These are phyloP conservation scores for Lasioglossum figueresi DNA, from an alignment of 2,888 invertebrate species.

Conservation along the genomic window DNA sequence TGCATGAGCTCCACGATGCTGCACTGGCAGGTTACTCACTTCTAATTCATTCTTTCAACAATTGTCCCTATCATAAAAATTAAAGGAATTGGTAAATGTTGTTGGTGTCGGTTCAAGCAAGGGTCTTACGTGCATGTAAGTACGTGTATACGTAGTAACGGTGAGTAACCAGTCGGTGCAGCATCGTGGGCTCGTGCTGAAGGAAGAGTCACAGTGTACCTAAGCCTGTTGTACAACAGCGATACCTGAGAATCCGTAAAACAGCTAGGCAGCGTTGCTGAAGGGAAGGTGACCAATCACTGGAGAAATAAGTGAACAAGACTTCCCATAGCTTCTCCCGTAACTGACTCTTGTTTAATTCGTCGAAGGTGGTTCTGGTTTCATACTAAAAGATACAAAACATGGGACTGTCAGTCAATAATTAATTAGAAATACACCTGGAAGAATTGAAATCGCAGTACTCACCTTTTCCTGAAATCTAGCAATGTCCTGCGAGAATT, in stretches of 20 bases:
- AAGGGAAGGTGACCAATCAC: slow-evolving; percentile 83
- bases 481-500: slow-evolving; percentile 75
- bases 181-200: too few species aligned
- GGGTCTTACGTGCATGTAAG: too few species aligned
- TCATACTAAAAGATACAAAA: slow-evolving; percentile 83
- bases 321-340: slow-evolving; percentile 87
- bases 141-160: too few species aligned
- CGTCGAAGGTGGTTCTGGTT: slow-evolving; percentile 87
- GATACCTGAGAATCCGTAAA: slow-evolving; percentile 88
- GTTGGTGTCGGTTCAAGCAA: too few species aligned
- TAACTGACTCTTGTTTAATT: slow-evolving; percentile 85
- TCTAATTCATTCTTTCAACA: too few species aligned
- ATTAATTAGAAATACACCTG: not conserved
- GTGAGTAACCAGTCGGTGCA: too few species aligned
- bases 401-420: not conserved
- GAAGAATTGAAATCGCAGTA: slow-evolving; percentile 8
- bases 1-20: too few species aligned
- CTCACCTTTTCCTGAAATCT: slow-evolving; percentile 84
- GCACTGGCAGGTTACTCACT: too few species aligned
- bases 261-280: slow-evolving; percentile 86
- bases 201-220: too few species aligned
- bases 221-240: not conserved
- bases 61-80: too few species aligned
- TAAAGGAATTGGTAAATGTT: too few species aligned
- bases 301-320: slow-evolving; percentile 86